Evolutionary conservation across 2,888 invertebrate genomes (phyloP), one percentile per base, ranked within the genome.

Genomic region (Drosophila formosana): DNA sequence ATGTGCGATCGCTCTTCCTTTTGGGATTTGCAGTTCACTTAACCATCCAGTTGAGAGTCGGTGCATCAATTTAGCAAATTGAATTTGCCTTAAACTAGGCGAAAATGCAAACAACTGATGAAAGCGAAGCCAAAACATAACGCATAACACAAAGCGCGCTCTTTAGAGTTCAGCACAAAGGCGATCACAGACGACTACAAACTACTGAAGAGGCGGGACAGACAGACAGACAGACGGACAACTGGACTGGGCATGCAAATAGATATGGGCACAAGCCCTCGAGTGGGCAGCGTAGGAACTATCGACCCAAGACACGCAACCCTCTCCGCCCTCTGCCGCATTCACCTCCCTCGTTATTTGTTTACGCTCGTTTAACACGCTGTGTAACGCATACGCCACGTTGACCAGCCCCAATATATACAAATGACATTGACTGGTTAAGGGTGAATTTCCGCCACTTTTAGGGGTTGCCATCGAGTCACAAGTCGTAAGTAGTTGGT

Each of bases 21-120:
- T 8, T 50, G 28, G 55, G 11, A 5, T 2, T 18, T 18, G 37
- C 37, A 28, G 56, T 47, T 37, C 37, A 51, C 5, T 18, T 58
- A 30, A 34, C 45, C 45, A 5, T 23, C n/a, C 18, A 11, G 41
- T 18, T 11, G 26, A 28, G 41, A 53, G 8, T 56, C 3, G 9
- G 18, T 43, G 46, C 66, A 46, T 70, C 70, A 75, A 68, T 76
- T 82, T 55, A 66, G 72, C 61, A 69, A 77, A 80, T 80, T 85
- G 49, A 75, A 53, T 80, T 50, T 78, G 63, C 61, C 62, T 50
- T 45, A 51, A 63, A 47, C 66, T 34, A 65, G 46, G 50, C 45
- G 58, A 32, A 62, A 47, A 56, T 62, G 41, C 55, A 64, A 58
- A 56, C 70, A 72, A 32, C 55, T 49, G 47, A 26, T 32, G 25